These are phyloP conservation scores for Acanthosepion lycidas DNA, from an alignment of 2,888 invertebrate species.

Conservation along the genomic window DNA sequence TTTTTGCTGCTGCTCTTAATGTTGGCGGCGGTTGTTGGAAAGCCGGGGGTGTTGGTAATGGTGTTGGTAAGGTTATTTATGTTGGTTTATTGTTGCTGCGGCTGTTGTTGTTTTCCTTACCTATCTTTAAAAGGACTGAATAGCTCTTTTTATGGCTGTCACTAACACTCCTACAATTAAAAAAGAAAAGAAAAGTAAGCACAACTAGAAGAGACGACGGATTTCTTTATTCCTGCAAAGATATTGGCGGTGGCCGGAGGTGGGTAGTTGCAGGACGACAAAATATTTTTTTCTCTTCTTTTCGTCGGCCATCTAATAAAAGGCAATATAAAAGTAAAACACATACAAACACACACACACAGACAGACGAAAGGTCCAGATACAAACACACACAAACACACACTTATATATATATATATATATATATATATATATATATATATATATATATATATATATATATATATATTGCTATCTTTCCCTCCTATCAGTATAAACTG, in stretches of 20 bases:
- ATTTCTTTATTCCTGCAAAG: neutral
- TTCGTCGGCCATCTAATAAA: neutral
- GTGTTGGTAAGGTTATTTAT: neutral
- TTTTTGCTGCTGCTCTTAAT: neutral
- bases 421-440: too few relatives aligned
- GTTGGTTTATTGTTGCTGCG: neutral
- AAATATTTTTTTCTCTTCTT: neutral
- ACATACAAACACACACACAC: neutral
- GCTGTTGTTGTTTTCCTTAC: neutral
- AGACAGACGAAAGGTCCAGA: neutral
- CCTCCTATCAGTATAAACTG: too few relatives aligned
- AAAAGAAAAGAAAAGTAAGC: neutral
- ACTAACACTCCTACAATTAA: slow-evolving; percentile 20
- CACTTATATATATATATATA: too few relatives aligned
- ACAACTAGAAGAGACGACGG: neutral
- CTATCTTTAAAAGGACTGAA: neutral
- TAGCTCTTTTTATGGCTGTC: slow-evolving; percentile 18
- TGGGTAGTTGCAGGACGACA: neutral
- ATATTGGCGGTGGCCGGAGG: neutral
- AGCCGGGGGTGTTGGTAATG: neutral
- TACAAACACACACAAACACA: too few relatives aligned
- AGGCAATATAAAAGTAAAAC: neutral
- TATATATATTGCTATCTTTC: too few relatives aligned
- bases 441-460: too few relatives aligned
- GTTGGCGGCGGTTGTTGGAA: neutral